Conservation (phyloP, 2,888 invertebrate species). For the Tromatobia lineatoria region DNA sequence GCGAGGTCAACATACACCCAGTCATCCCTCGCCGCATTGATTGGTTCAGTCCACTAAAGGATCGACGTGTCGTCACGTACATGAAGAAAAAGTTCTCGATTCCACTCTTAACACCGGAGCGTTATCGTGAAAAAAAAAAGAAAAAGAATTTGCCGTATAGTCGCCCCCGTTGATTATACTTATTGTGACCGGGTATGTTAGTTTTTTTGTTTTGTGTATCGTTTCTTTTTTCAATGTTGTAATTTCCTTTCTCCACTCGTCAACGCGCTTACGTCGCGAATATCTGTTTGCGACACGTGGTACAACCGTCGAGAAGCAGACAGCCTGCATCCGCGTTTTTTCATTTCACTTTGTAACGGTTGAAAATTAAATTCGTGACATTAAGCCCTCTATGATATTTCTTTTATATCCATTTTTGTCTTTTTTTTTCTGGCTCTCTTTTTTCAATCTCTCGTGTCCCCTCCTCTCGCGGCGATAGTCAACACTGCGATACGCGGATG, state of each 20-base stretch:
- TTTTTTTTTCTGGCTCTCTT: constrained; percentile 17
- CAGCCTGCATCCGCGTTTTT: constrained; percentile 67
- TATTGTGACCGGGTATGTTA: constrained; percentile 28
- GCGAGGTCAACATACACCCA: constrained; percentile 27
- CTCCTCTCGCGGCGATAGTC: constrained; percentile 42
- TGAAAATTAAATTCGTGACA: constrained; percentile 52
- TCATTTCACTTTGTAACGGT: constrained; percentile 49
- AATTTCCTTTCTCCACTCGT: constrained; percentile 35
- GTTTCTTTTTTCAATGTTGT: constrained; percentile 21
- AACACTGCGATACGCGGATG: constrained; percentile 50
- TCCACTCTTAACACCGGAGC: constrained; percentile 31
- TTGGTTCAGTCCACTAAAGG: constrained; percentile 52
- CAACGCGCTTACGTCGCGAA: constrained; percentile 25
- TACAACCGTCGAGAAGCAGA: constrained; percentile 65
- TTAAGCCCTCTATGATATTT: constrained; percentile 32
- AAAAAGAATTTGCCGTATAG: constrained; percentile 37
- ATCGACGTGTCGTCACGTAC: constrained; percentile 54
- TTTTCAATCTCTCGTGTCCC: constrained; percentile 14
- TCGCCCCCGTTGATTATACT: constrained; percentile 10
- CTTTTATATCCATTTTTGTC: constrained; percentile 34
- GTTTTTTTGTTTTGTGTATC: constrained; percentile 25
- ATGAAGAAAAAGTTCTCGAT: constrained; percentile 39
- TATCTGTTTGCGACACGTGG: constrained; percentile 44
- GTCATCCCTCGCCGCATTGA: constrained; percentile 40
- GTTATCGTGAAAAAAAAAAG: constrained; percentile 42